Evolutionary conservation across 2,888 invertebrate species (phyloP).

Genomic region (Nomada ruficornis): DNA sequence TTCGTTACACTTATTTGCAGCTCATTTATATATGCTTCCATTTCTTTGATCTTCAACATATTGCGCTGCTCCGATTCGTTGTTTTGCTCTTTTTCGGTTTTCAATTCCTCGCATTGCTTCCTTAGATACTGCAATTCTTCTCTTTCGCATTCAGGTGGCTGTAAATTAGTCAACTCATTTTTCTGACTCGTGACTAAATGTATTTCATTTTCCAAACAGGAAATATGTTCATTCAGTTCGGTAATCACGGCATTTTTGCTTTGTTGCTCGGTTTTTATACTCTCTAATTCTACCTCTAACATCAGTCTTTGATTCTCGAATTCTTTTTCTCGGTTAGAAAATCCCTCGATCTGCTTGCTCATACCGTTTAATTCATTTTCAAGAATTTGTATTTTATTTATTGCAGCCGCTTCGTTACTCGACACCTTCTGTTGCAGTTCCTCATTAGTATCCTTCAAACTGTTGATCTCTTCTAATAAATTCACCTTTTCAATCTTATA

Average conservation of each 20-base stretch:
- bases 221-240: slow-evolving; percentile 39
- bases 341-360: slow-evolving; percentile 63
- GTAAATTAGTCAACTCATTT: slow-evolving; percentile 1
- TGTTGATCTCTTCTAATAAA: slow-evolving; percentile 65
- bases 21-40: slow-evolving; percentile 77
- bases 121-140: slow-evolving; percentile 40
- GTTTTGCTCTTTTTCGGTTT: slow-evolving; percentile 72
- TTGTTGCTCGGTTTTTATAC: slow-evolving; percentile 65
- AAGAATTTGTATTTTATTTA: slow-evolving; percentile 50
- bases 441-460: slow-evolving; percentile 65
- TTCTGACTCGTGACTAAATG: slow-evolving; percentile 31
- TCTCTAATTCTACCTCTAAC: slow-evolving; percentile 69
- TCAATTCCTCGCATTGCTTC: slow-evolving; percentile 42
- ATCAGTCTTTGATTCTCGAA: slow-evolving; percentile 65
- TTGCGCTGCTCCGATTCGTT: slow-evolving; percentile 71
- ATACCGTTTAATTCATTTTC: slow-evolving; percentile 56
- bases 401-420: slow-evolving; percentile 28
- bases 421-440: slow-evolving; percentile 58
- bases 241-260: slow-evolving; percentile 33
- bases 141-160: slow-evolving; percentile 13
- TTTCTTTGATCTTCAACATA: slow-evolving; percentile 71
- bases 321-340: slow-evolving; percentile 51
- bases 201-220: slow-evolving; percentile 56
- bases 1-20: slow-evolving; percentile 70
- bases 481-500: slow-evolving; percentile 47